Evolutionary conservation across 2,113 vertebrate genomes (phyloP).

Genomic region (Butastur rufipennis): DNA sequence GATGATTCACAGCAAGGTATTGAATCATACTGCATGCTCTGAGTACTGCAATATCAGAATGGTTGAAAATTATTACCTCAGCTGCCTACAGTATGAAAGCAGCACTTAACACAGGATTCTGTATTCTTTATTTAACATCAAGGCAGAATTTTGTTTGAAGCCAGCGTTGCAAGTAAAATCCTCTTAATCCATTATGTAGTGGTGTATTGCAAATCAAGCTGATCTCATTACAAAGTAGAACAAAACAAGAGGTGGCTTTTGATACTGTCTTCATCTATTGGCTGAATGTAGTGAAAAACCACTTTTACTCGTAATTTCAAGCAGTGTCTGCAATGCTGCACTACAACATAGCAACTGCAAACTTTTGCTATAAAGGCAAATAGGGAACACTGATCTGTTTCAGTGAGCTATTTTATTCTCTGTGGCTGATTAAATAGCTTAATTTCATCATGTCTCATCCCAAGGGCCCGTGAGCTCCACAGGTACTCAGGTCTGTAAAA

Average conservation of each 20-base stretch:
- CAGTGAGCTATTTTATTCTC: not conserved
- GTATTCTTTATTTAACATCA: not conserved
- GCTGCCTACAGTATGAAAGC: not conserved
- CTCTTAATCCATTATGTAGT: not conserved
- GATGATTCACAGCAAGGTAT: not conserved
- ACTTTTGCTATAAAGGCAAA: not conserved
- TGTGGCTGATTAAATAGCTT: not conserved
- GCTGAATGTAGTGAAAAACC: not conserved
- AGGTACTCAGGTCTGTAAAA: not conserved
- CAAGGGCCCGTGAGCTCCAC: not conserved
- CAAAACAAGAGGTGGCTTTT: conserved; percentile 8
- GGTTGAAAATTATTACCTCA: not conserved
- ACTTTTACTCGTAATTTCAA: not conserved
- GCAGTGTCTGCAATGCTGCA: not conserved
- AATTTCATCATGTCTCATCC: not conserved
- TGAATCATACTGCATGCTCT: not conserved
- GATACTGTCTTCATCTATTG: not conserved
- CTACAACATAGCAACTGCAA: not conserved
- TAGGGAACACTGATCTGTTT: not conserved
- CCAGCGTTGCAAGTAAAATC: not conserved
- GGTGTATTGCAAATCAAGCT: not conserved
- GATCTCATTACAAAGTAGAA: not conserved
- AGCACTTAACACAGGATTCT: not conserved
- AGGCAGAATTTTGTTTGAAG: conserved; percentile 26
- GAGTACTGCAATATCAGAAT: not conserved